Base-by-base conservation (phyloP, 2,888 invertebrate genomes). In the Anarsia innoxiella region DNA sequence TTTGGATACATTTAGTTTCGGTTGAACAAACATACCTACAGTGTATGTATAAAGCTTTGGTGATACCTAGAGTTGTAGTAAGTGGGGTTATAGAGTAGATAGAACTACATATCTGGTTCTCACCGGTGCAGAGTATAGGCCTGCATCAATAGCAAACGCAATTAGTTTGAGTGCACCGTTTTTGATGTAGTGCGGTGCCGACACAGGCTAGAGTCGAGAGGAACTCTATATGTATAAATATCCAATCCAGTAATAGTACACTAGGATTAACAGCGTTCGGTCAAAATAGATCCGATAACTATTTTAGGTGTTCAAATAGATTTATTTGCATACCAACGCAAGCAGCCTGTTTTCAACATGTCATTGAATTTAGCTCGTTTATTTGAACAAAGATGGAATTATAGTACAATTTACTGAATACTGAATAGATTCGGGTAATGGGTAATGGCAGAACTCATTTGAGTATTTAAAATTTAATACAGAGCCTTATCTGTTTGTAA, bases 121-220 rank as follows among this genome's bases (percentile, higher is more conserved):
- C 65, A 68, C 57, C 46, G 55, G 51, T 42, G 42, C 44, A 39
- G 36, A 32, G 49, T 44, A 51, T 69, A 67, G 65, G 65, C 63
- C 50, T 54, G 68, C 70, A 74, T 80, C 82, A 79, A 80, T 77
- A 69, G 70, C 66, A 69, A 74, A 80, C 67, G 82, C 83, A 83
- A 84, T 84, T 84, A 84, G 79, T 77, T 75, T 66, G 78, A 84
- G 83, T 84, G 83, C 78, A 72, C 53, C 77, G 77, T 82, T 84
- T 83, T 83, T 80, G 82, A 84, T 77, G 78, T 77, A 77, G 77
- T 72, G 63, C 68, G 54, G 56, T 66, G 65, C 66, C 58, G 67
- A 66, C 62, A 60, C 53, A 45, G 42, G 52, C 48, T 45, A 42
- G 55, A 53, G 58, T 63, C 42, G 53, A 69, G 64, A 59, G 64